These are phyloP conservation scores for cattle (Bos taurus) DNA, from an alignment of 2,113 vertebrate species.

Conservation along the genomic window ARS-UCD2.0 NC_037328.1:39951001-39951500, in stretches of 20 bases:
- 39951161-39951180: not conserved
- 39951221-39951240: not conserved
- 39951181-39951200: not conserved
- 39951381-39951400: not conserved
- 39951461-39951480: not conserved
- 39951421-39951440: not conserved
- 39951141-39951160: constrained; percentile 25
- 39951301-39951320: not conserved
- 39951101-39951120: constrained; percentile 56
- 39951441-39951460: not conserved
- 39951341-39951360: not conserved
- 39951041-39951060: constrained; percentile 53
- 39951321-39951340: not conserved
- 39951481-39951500: not conserved
- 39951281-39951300: not conserved
- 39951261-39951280: not conserved
- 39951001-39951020: constrained; percentile 55
- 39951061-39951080: constrained; percentile 35
- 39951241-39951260: not conserved
- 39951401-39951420: not conserved
- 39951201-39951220: not conserved
- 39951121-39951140: constrained; percentile 26
- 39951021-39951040: constrained; percentile 47
- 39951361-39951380: not conserved
- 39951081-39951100: constrained; percentile 54